Evolutionary conservation across 2,113 vertebrate genomes (phyloP).

Genomic region (Naja naja): DNA sequence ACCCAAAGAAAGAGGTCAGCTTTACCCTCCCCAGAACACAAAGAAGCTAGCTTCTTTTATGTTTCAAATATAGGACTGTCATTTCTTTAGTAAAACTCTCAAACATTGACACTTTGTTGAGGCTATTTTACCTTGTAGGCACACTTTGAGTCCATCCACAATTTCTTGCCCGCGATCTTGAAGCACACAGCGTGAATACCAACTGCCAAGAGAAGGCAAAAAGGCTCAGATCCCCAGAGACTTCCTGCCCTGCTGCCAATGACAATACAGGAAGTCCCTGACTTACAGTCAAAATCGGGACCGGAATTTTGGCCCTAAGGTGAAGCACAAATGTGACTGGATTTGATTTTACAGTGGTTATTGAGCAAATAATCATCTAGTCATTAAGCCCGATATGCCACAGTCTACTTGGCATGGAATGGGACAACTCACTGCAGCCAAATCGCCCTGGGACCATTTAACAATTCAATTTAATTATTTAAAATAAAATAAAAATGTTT

Average conservation of each 20-base stretch:
- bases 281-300: not conserved
- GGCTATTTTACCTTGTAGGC: conserved; percentile 67
- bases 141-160: conserved; percentile 87
- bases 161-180: conserved; percentile 89
- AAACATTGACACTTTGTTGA: not conserved
- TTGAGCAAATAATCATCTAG: not conserved
- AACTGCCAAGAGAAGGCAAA: conserved; percentile 69
- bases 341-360: not conserved
- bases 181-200: conserved; percentile 90
- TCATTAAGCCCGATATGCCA: not conserved
- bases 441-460: not conserved
- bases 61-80: not conserved
- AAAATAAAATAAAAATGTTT: not conserved
- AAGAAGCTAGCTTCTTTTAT: not conserved
- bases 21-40: not conserved
- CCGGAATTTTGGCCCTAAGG: not conserved
- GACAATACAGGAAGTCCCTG: not conserved
- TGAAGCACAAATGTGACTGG: not conserved
- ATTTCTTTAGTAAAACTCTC: not conserved
- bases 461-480: not conserved
- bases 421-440: not conserved
- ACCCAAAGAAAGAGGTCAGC: not conserved
- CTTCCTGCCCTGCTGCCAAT: not conserved
- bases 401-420: not conserved
- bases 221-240: not conserved